Conservation (phyloP, 2,113 vertebrate genomes). For the Odobenus rosmarus region DNA sequence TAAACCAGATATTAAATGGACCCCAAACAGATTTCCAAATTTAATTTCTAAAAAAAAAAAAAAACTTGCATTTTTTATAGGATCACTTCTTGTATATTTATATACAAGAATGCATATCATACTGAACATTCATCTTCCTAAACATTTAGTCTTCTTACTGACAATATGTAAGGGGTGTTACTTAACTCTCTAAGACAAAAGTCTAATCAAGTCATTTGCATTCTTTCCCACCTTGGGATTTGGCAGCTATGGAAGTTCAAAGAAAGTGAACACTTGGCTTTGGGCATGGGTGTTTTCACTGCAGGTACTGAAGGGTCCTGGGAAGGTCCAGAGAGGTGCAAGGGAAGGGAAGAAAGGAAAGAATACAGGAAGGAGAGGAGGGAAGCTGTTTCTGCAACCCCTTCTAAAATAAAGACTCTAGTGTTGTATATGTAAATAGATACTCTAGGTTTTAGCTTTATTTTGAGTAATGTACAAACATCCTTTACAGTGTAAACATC, state of each 20-base stretch:
- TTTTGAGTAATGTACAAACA: neutral
- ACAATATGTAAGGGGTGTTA: neutral
- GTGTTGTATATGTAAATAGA: neutral
- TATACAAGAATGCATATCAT: neutral
- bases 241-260: neutral
- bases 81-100: neutral
- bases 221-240: neutral
- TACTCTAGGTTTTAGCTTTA: constrained; percentile 14
- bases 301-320: neutral
- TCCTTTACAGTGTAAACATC: neutral
- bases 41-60: constrained; percentile 1
- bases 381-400: neutral
- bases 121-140: constrained; percentile 12
- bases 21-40: constrained; percentile 30
- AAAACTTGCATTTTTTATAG: constrained; percentile 9
- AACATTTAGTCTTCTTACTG: neutral
- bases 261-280: neutral
- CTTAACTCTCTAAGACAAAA: neutral
- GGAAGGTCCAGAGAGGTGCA: neutral
- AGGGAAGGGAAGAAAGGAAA: neutral
- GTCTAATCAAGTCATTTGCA: neutral
- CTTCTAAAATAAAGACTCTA: constrained; percentile 10
- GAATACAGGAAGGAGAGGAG: neutral
- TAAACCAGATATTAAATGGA: constrained; percentile 28
- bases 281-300: neutral